Evolutionary conservation across 1,140 invertebrate species (phyloP).

Genomic region (Theocolax elegans): DNA sequence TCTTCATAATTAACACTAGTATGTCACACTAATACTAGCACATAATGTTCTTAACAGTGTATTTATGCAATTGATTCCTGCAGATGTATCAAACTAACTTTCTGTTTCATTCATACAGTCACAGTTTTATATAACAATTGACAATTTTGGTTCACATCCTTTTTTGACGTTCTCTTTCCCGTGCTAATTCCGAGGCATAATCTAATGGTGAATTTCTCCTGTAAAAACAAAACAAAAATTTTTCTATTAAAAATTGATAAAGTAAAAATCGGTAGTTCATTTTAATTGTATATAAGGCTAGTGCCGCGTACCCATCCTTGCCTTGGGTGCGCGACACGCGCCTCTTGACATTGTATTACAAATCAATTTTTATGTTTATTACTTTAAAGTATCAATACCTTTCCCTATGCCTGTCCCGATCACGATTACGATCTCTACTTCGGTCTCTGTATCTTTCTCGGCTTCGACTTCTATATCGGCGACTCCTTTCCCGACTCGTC

Average conservation of each 20-base stretch:
- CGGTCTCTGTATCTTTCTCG: slow-evolving; percentile 59
- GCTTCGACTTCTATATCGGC: slow-evolving; percentile 57
- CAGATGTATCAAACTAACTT: neutral
- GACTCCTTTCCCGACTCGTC: slow-evolving; percentile 54
- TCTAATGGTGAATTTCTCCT: slow-evolving; percentile 63
- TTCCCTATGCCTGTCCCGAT: slow-evolving; percentile 57
- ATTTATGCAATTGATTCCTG: slow-evolving; percentile 6
- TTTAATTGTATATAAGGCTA: too few species aligned
- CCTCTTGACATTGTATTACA: too few species aligned
- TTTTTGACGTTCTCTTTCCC: slow-evolving; percentile 65
- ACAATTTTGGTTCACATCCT: slow-evolving; percentile 48
- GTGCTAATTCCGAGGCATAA: slow-evolving; percentile 63
- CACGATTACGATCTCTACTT: slow-evolving; percentile 56
- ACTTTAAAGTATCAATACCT: too few species aligned
- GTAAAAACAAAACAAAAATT: slow-evolving; percentile 37
- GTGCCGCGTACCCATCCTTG: too few species aligned
- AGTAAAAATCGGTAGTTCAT: too few species aligned
- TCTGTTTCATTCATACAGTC: slow-evolving; percentile 1
- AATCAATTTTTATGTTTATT: too few species aligned
- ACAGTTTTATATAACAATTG: slow-evolving; percentile 16
- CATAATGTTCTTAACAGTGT: neutral
- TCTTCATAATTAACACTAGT: neutral
- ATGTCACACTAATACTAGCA: slow-evolving; percentile 10
- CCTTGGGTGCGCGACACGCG: too few species aligned
- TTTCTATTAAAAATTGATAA: too few species aligned